Percentiles rank a stretch among this genome's conserved stretches.
These are phyloP conservation scores for Drosophila ambigua DNA, from an alignment of 1,140 invertebrate species.

Conservation along the genomic window DNA sequence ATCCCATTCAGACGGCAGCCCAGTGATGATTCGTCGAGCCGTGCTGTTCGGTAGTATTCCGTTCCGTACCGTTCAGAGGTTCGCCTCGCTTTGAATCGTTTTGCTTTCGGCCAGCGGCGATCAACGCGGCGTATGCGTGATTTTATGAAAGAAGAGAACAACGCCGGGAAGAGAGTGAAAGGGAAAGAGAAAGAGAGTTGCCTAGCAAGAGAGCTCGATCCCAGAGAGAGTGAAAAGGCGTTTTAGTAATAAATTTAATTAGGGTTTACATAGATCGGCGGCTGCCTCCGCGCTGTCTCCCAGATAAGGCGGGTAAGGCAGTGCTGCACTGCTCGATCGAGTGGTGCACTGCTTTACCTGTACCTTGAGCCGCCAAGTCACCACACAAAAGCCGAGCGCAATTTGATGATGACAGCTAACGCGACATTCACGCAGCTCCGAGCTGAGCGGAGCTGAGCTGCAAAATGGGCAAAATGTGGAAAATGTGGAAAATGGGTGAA, in stretches of 20 bases:
- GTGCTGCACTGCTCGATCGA: too few relatives aligned
- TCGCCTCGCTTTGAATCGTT: slow-evolving; percentile 36
- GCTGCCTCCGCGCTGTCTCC: not conserved
- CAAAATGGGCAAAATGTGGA: too few relatives aligned
- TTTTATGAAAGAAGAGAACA: slow-evolving; percentile 29
- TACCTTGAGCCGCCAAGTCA: not conserved
- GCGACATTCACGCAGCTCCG: slow-evolving; percentile 23
- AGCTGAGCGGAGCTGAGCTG: not conserved
- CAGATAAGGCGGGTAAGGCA: too few relatives aligned
- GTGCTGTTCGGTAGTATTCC: slow-evolving; percentile 25
- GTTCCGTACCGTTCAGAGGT: slow-evolving; percentile 18
- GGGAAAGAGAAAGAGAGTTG: not conserved
- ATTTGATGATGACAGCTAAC: slow-evolving; percentile 76
- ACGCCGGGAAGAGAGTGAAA: too few relatives aligned
- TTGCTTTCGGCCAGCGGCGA: slow-evolving; percentile 42
- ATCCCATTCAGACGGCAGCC: slow-evolving; percentile 50
- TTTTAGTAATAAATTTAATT: slow-evolving; percentile 13
- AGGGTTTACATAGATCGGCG: not conserved
- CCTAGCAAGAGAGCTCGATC: slow-evolving; percentile 4
- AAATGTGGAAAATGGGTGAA: too few relatives aligned
- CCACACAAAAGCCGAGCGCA: slow-evolving; percentile 68
- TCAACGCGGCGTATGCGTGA: slow-evolving; percentile 71
- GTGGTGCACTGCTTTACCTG: too few relatives aligned
- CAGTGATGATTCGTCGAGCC: slow-evolving; percentile 15
- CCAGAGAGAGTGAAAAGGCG: not conserved